Conservation (phyloP, 2,888 invertebrate genomes). For the Cordilura impudica region DNA sequence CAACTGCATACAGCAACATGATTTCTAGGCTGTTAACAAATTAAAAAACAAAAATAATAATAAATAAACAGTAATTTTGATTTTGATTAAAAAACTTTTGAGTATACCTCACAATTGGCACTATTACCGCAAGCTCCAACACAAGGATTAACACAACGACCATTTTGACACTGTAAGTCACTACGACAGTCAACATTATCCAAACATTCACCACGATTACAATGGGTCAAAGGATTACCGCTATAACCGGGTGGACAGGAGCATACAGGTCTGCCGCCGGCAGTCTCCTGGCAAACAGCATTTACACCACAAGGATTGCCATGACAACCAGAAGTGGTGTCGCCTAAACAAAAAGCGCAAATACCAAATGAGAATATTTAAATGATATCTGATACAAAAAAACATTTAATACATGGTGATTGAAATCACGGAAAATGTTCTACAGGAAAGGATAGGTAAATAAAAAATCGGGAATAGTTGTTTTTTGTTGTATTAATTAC, state of each 20-base stretch:
- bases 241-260: slow-evolving; percentile 88
- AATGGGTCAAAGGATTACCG: slow-evolving; percentile 87
- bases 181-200: slow-evolving; percentile 88
- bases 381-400: slow-evolving; percentile 19
- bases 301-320: slow-evolving; percentile 84
- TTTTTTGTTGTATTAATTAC: too few species aligned
- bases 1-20: slow-evolving; percentile 89
- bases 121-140: slow-evolving; percentile 86
- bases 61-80: background rate
- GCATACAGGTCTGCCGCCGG: slow-evolving; percentile 87
- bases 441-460: background rate
- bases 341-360: slow-evolving; percentile 39
- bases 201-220: slow-evolving; percentile 86
- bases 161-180: slow-evolving; percentile 85
- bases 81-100: background rate
- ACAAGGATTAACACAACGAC: slow-evolving; percentile 89
- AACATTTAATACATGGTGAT: too few species aligned
- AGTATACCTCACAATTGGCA: slow-evolving; percentile 85
- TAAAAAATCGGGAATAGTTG: background rate
- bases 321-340: slow-evolving; percentile 78
- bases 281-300: slow-evolving; percentile 82
- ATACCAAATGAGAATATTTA: slow-evolving; percentile 10
- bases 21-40: slow-evolving; percentile 80
- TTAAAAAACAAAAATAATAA: background rate
- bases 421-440: slow-evolving; percentile 16